Percentiles rank a stretch among this genome's conserved stretches.
These are phyloP conservation scores for Trypoxylon attenuatum DNA, from an alignment of 2,888 invertebrate species.

Conservation along the genomic window DNA sequence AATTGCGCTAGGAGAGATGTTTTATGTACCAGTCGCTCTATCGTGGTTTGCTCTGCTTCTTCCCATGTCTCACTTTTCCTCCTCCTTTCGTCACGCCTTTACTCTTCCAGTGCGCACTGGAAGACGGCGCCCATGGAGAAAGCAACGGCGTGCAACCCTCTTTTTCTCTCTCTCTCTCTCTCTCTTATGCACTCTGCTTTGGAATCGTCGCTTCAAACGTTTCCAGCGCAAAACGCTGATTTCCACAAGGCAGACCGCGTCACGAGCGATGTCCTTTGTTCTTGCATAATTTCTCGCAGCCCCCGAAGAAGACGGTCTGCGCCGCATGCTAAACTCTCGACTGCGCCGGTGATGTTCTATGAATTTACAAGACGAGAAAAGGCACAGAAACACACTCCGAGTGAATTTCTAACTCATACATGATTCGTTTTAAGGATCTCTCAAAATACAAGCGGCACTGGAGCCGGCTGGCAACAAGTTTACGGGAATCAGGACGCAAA, in stretches of 20 bases:
- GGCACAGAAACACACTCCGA: too few relatives aligned
- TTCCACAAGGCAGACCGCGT: constrained; percentile 9
- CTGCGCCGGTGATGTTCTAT: too few relatives aligned
- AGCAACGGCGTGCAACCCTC: background rate
- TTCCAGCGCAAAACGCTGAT: constrained; percentile 15
- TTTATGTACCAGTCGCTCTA: constrained; percentile 37
- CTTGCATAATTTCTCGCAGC: constrained; percentile 22
- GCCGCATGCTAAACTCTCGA: too few relatives aligned
- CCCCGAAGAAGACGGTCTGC: too few relatives aligned
- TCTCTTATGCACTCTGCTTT: too few relatives aligned
- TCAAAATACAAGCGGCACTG: too few relatives aligned
- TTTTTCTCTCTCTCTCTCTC: too few relatives aligned
- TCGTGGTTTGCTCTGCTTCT: constrained; percentile 1
- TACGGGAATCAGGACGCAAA: too few relatives aligned
- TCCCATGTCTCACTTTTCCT: background rate
- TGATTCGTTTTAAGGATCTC: too few relatives aligned
- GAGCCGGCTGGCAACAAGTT: too few relatives aligned
- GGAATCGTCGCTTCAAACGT: constrained; percentile 10
- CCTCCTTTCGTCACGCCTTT: background rate
- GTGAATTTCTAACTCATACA: too few relatives aligned
- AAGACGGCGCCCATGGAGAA: constrained; percentile 1
- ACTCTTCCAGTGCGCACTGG: constrained; percentile 13
- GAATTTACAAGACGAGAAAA: too few relatives aligned
- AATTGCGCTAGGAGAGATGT: constrained; percentile 56
- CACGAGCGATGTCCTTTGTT: constrained; percentile 6